A percentile compares a stretch with the other conserved stretches of the same genome.
Evolutionary conservation across 2,888 invertebrate species (phyloP).

Genomic region (Apamea epomidion): DNA sequence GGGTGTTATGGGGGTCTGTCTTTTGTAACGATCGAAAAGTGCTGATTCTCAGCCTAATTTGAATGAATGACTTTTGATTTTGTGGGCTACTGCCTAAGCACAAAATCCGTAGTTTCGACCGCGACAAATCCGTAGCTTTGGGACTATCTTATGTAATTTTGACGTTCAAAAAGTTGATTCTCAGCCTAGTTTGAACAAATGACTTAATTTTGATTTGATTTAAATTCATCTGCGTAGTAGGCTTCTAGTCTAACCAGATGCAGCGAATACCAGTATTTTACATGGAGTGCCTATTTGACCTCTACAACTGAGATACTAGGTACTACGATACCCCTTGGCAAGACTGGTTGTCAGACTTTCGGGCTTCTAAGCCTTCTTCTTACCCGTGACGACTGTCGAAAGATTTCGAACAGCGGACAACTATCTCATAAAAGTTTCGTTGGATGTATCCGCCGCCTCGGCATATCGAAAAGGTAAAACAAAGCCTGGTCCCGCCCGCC

Average conservation of each 20-base stretch:
- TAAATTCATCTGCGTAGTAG: neutral
- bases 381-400: neutral
- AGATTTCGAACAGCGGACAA: neutral
- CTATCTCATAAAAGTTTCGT: neutral
- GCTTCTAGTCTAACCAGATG: neutral
- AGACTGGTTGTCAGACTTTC: neutral
- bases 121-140: no score
- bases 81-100: no score
- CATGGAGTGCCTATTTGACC: neutral
- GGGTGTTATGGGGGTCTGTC: no score
- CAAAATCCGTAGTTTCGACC: no score
- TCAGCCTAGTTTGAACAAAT: no score
- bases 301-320: neutral
- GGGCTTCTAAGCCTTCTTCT: neutral
- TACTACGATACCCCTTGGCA: neutral
- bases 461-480: slow-evolving; percentile 8
- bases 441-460: no score
- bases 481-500: neutral
- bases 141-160: no score
- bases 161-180: no score
- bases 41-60: no score
- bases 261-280: neutral
- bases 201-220: no score
- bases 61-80: no score
- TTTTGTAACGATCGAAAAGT: no score